A percentile compares a stretch with the other conserved stretches of the same genome.
Evolutionary conservation across 2,888 invertebrate species (phyloP).

Genomic region (Drosophila incognita): DNA sequence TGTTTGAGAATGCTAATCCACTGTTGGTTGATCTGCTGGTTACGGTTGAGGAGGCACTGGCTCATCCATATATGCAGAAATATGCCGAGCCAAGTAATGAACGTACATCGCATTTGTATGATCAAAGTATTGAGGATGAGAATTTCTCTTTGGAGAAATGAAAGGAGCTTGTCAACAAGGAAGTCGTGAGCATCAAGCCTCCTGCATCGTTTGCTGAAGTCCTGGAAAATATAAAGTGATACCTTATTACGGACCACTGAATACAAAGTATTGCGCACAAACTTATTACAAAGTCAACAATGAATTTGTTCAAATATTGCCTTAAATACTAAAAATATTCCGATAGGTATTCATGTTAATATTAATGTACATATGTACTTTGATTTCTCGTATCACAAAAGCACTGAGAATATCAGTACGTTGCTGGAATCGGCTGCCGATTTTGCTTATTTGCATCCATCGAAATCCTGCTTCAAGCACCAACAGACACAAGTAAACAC

Average conservation of each 20-base stretch:
- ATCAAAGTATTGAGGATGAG: constrained; percentile 98
- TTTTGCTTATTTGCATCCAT: constrained; percentile 64
- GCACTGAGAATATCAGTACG: constrained; percentile 82
- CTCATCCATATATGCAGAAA: constrained; percentile 89
- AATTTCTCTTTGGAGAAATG: constrained; percentile 96
- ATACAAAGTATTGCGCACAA: constrained; percentile 30
- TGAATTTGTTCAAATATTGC: constrained; percentile 21
- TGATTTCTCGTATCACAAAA: constrained; percentile 85
- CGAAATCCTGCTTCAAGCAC: constrained; percentile 84
- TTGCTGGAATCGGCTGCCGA: constrained; percentile 61
- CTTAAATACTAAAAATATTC: constrained; percentile 20
- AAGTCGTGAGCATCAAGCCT: constrained; percentile 92
- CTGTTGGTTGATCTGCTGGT: constrained; percentile 95
- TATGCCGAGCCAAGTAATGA: constrained; percentile 99
- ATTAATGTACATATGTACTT: constrained; percentile 59
- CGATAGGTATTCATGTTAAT: constrained; percentile 17
- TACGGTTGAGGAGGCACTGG: constrained; percentile 84
- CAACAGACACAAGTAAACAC: constrained; percentile 75
- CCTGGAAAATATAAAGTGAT: constrained; percentile 50
- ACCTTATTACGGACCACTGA: neutral
- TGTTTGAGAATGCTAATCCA: constrained; percentile 96
- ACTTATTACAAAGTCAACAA: neutral
- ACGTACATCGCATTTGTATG: constrained; percentile 94
- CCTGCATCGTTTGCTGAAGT: constrained; percentile 84
- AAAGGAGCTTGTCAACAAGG: constrained; percentile 91